Evolutionary conservation across 2,888 invertebrate species (phyloP).

Genomic region (Clitarchus hookeri): DNA sequence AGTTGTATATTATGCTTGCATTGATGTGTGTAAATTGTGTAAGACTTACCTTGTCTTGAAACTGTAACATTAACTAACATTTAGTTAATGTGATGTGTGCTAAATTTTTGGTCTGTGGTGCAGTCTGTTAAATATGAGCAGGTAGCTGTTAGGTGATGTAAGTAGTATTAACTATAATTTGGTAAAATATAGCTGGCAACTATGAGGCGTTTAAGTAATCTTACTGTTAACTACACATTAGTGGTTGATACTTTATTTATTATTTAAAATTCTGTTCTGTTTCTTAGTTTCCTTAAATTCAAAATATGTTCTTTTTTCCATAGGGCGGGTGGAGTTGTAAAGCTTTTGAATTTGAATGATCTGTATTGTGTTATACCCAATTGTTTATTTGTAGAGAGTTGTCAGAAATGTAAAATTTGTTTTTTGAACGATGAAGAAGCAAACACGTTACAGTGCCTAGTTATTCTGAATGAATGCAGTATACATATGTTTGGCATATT

Average conservation of each 20-base stretch:
- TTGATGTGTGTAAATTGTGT: neutral
- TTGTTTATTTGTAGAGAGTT: neutral
- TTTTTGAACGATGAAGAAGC: neutral
- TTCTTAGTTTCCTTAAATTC: too few species aligned
- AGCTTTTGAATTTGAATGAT: too few species aligned
- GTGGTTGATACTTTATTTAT: too few species aligned
- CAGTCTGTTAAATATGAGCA: neutral
- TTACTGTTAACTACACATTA: too few species aligned
- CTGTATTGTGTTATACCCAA: too few species aligned
- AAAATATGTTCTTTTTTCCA: neutral
- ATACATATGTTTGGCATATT: neutral
- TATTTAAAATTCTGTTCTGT: too few species aligned
- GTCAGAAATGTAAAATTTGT: neutral
- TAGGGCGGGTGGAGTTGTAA: neutral
- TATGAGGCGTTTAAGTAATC: too few species aligned
- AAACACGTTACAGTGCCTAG: neutral
- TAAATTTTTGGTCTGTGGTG: conserved; percentile 21
- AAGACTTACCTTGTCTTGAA: neutral
- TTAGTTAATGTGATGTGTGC: conserved; percentile 1
- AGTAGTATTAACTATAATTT: too few species aligned
- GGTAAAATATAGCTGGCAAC: too few species aligned
- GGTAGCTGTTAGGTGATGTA: neutral
- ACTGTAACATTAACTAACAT: conserved; percentile 3
- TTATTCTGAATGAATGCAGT: neutral
- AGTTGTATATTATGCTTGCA: neutral